A percentile compares a stretch with the other conserved stretches of the same genome.
phyloP scores from a whole-genome alignment of 2,888 invertebrate genomes.

The Cephus runcator region DNA sequence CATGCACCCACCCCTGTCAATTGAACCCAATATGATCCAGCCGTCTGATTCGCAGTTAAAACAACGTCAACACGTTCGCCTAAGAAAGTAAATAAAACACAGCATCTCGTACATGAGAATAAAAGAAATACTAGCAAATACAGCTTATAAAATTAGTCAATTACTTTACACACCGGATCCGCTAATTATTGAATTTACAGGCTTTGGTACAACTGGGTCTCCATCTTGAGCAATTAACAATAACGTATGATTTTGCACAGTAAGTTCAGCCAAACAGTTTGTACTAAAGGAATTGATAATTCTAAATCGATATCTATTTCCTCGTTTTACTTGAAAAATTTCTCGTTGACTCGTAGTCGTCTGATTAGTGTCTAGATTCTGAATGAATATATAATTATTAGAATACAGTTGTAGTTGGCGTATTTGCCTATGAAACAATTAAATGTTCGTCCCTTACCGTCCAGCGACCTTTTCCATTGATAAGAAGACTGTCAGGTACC shows the following conservation, averaged over 20 bases:
- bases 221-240: conserved; percentile 40
- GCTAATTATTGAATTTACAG: conserved; percentile 16
- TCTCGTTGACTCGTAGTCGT: conserved; percentile 18
- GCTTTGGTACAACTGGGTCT: conserved; percentile 23
- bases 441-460: conserved; percentile 18
- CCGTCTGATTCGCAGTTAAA: conserved; percentile 79
- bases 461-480: conserved; percentile 80
- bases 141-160: too few species aligned
- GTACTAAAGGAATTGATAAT: conserved; percentile 36
- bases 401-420: too few species aligned
- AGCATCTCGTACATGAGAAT: too few species aligned
- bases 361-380: conserved; percentile 10
- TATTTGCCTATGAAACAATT: too few species aligned
- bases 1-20: conserved; percentile 12
- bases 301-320: conserved; percentile 34
- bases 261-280: conserved; percentile 29
- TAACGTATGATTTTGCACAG: conserved; percentile 26
- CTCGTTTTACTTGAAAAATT: conserved; percentile 22
- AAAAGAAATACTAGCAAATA: too few species aligned
- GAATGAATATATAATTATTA: not conserved
- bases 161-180: conserved; percentile 16
- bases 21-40: conserved; percentile 68
- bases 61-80: conserved; percentile 91
- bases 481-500: conserved; percentile 81
- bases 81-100: conserved; percentile 57